Base-by-base conservation (phyloP, 2,113 vertebrate species). In the Laterallus jamaicensis region DNA sequence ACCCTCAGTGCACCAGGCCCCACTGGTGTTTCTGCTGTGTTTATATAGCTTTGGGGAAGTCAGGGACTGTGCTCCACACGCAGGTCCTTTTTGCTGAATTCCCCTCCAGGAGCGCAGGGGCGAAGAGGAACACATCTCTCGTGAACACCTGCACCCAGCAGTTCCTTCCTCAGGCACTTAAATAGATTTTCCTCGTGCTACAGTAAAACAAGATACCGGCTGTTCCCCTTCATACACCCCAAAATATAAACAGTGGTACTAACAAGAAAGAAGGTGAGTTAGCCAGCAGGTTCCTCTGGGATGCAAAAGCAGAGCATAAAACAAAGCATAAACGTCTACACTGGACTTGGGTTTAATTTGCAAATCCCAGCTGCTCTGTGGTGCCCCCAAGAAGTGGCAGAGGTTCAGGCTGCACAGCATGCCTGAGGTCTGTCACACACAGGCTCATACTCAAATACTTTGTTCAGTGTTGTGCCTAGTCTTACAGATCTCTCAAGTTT, bases 111-210 rank as follows among this genome's bases (percentile, higher is more conserved):
- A 96, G 92, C 2, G 1, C 82, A 83, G 88, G 83, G 94, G 82
- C 37, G 20, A 97, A 98, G 97, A 98, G 97, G 97, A 98, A 97
- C 95, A 96, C 84, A 84, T 95, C 71, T 39, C 91, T 93, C 35
- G 17, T 62, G 85, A 95, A 97, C 97, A 98, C 97, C 98, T 98
- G 97, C 97, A 92, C 67, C 87, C 84, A 66, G 89, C 63, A 88
- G 86, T 96, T 98, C 97, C 96, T 84, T 97, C 89, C 95, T 92
- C 92, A 62, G 94, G 63, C 91, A 82, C 67, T 92, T 82, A 95
- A 96, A 94, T 92, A 94, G 95, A 94, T 93, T 87, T 90, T 91
- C 84, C 96, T 92, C 44, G 76, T 15, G 12, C 79, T 35, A 59
- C 70, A 68, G 42, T 95, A 89, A 91, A 82, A 77, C n/a, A 37